Evolutionary conservation across 1,140 invertebrate species (phyloP).

Genomic region (Drosophila mayri): DNA sequence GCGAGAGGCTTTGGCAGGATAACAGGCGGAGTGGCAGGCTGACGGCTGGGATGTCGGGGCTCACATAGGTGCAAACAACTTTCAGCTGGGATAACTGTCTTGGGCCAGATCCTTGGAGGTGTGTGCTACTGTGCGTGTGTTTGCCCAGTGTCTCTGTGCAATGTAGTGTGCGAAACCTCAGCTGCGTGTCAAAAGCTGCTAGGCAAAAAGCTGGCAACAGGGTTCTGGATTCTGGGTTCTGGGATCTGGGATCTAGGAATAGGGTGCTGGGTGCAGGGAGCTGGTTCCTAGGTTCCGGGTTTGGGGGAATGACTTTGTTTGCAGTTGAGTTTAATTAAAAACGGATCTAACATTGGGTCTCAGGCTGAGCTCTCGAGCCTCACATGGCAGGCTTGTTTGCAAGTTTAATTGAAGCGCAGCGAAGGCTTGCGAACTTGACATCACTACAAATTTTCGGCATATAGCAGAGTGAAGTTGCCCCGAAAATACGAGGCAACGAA

Average conservation of each 20-base stretch:
- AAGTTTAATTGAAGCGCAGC: conserved; percentile 68
- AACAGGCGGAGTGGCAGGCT: conserved; percentile 50
- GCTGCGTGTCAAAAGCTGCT: conserved; percentile 60
- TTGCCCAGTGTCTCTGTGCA: conserved; percentile 33
- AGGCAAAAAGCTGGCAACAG: conserved; percentile 15
- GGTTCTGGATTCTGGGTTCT: conserved; percentile 1
- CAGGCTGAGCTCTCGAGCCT: conserved; percentile 34
- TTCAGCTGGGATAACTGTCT: conserved; percentile 52
- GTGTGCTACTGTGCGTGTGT: conserved; percentile 12
- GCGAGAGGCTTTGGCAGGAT: conserved; percentile 50
- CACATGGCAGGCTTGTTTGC: conserved; percentile 55
- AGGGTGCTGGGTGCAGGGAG: neutral
- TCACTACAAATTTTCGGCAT: conserved; percentile 42
- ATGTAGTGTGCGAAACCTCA: conserved; percentile 46
- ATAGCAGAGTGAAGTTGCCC: conserved; percentile 13
- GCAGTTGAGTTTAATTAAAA: conserved; percentile 84
- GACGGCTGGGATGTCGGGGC: conserved; percentile 19
- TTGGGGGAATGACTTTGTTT: conserved; percentile 69
- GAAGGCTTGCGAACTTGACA: conserved; percentile 43
- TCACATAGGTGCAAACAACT: conserved; percentile 75
- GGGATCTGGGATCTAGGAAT: neutral
- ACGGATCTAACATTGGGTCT: conserved; percentile 76
- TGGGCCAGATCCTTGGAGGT: conserved; percentile 17
- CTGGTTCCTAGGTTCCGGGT: neutral
- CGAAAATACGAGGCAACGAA: conserved; percentile 13